Base-by-base conservation (phyloP, 1,140 invertebrate species). In the Trinorchestia longiramus region DNA sequence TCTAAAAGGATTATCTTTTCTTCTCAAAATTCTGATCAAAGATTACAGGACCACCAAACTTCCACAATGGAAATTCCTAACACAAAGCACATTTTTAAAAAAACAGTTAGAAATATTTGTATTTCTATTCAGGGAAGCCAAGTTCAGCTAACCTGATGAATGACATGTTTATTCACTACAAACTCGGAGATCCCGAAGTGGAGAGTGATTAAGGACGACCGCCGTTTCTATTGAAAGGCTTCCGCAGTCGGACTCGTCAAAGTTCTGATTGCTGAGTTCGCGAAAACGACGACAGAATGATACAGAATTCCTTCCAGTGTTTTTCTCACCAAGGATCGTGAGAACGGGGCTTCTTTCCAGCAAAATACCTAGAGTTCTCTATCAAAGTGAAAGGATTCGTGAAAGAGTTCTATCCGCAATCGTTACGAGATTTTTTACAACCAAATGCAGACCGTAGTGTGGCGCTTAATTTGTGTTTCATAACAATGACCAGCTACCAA, bases 191-290 rank as follows among this genome's bases (percentile, higher is more conserved):
- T 77, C 62, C 36, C 62, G 62, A 77, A 77, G 62, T 77, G 62
- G 15, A 77, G 62, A 28, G 62, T 77, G 62, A 77, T 77, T 77
- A 77, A 77, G 62, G 62, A 11, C 28, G 11, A 77, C 62, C 62
- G 36, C 62, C 62, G 62, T 36, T 77, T 77, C 62, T 77, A 77
- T 77, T 77, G 62, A 77, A 77, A 77, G 62, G 62, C 62, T 77
- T 77, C 62, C 28, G 62, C 11, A 1, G 62, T 77, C 62, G 62
- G 62, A 36, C 62, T 28, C 62, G 62, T 77, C 62, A 77, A 77
- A 77, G 62, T 77, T 77, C 62, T 77, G 62, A 77, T 77, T 77
- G 62, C 62, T 77, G 62, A 77, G 62, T 77, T 77, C 62, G 62
- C 62, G 62, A 77, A 77, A 77, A 77, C 62, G 62, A 77, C 62